phyloP scores from a whole-genome alignment of 2,888 invertebrate genomes.

The Balanococcus diminutus region DNA sequence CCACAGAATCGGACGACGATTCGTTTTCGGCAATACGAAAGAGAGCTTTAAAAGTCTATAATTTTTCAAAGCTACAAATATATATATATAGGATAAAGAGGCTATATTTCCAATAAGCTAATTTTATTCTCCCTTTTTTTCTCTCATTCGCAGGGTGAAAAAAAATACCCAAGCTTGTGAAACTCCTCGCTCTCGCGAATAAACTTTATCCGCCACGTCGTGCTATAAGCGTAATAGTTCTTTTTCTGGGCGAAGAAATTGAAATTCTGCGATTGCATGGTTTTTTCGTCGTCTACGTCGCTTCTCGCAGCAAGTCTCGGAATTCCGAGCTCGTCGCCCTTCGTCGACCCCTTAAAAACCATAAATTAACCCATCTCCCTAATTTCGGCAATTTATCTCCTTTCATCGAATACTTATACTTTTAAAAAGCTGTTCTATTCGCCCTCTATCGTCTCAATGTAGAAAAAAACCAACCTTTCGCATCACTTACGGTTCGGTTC shows the following conservation, averaged over 20 bases:
- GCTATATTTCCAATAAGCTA: not conserved
- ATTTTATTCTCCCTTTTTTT: not conserved
- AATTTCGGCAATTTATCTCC: constrained; percentile 40
- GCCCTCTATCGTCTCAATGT: not conserved
- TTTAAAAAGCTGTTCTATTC: not conserved
- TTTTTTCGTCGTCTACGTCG: not conserved
- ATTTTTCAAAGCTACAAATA: constrained; percentile 9
- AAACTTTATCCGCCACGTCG: not conserved
- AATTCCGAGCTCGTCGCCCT: not conserved
- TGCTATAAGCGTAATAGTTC: constrained; percentile 19
- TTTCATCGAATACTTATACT: constrained; percentile 15
- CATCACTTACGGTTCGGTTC: not conserved
- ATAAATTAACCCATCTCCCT: constrained; percentile 39
- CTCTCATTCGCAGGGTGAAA: not conserved
- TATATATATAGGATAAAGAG: too few species aligned
- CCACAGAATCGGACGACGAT: not conserved
- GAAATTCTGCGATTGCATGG: not conserved
- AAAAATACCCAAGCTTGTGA: not conserved
- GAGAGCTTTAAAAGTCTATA: not conserved
- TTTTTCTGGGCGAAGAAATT: not conserved
- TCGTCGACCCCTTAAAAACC: not conserved
- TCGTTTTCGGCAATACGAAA: not conserved
- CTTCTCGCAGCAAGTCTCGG: not conserved
- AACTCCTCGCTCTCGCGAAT: not conserved
- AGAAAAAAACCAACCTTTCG: not conserved